Evolutionary conservation across 2,113 vertebrate genomes (phyloP), one percentile per base, ranked within the genome.

Genomic region (Taurulus bubalis): DNA sequence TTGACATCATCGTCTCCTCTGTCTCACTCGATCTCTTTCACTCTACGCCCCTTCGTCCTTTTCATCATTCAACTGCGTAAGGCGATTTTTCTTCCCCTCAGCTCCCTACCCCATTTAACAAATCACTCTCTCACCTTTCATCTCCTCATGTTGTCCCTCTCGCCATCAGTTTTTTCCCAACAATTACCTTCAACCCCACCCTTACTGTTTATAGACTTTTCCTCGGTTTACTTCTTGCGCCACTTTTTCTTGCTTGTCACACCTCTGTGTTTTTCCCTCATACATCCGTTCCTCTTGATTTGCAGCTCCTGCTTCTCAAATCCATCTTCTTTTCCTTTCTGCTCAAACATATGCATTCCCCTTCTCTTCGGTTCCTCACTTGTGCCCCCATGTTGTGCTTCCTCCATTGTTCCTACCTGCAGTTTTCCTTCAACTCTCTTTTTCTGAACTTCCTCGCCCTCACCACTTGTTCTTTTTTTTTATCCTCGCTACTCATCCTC

Each of bases 1-100:
- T 85, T 87, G 85, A 91, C 88, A 88, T 90, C 80, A 85, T 89
- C 73, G 62, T 85, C 75, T 60, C 73, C 84, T 87, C 55, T 42
- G 18, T 77, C 56, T 20, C 9, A 67, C 65, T 86, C 80, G 30
- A 24, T 84, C 88, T 87, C 83, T 75, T 74, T 88, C 83, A 66
- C 75, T 28, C 67, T 45, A n/a, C 3, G n/a, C 58, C 68, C 68
- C 68, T 80, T 59, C 20, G 15, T 76, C 62, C 68, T 72, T 82
- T 91, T 80, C 67, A 68, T 88, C 78, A 79, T 65, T 56, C 68
- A 28, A 40, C 71, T 40, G 60, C 34, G 49, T 11, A 6, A 4
- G 49, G 71, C 47, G 45, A 6, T 73, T 82, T 71, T 79, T 62
- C 71, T 78, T 86, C 82, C 82, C 80, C 84, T 85, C 72, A 4